Base-by-base conservation (phyloP, 2,113 vertebrate species). In the Hyperoodon ampullatus region DNA sequence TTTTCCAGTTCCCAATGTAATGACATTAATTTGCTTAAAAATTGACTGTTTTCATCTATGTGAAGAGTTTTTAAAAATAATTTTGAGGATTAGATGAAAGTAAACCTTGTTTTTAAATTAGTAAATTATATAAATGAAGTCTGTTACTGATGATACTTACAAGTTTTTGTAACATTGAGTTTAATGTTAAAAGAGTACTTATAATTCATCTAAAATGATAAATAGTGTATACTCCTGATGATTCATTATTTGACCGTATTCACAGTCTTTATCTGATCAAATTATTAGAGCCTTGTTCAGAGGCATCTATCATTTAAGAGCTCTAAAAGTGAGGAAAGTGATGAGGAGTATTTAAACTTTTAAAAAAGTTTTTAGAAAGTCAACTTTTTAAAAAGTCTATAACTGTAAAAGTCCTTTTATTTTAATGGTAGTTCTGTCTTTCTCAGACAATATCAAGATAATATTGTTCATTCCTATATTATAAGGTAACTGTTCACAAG, bases 401-500 rank as follows among this genome's bases (percentile, higher is more conserved):
- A 97, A 68, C 97, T 97, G 85, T 83, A 71, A 97, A 97, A 97
- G 53, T 5, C 8, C 24, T 97, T 96, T 92, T 55, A 80, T 97
- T 97, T 98, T 86, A 97, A 83, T 18, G 90, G 13, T 92, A 97
- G 90, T 96, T 97, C 94, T 97, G 89, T 85, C 6, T 82, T 98
- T 97, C 82, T 97, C 94, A 97, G 97, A 95, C 92, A 82, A 91
- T 94, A 88, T 94, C 42, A 97, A 96, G 82, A 78, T 97, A 92
- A 96, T 78, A 93, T 96, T 96, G 35, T 94, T 88, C 60, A 86
- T 96, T 86, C 55, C 18, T 4, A 42, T 91, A 26, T 90, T 95
- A 95, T 85, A 55, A 14, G 96, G 74, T 85, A 81, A 85, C 88
- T 95, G 21, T 92, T 93, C 80, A 95, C 47, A 93, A 23, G 66